Evolutionary conservation across 2,113 vertebrate species (phyloP).

Genomic region (Amia ocellicauda): DNA sequence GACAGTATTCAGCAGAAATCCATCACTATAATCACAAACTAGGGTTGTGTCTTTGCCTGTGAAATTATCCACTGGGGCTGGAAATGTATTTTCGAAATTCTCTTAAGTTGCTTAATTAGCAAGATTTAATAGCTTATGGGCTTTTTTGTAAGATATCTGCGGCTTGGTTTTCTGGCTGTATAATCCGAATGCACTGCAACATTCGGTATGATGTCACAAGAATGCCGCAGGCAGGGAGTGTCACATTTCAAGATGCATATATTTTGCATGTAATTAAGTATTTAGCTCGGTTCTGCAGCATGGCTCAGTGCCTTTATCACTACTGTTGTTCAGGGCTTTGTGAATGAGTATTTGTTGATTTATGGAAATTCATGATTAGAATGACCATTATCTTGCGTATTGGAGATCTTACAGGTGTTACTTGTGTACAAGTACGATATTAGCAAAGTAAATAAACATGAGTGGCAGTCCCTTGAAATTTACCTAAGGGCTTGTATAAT

Average conservation of each 20-base stretch:
- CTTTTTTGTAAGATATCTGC: background rate
- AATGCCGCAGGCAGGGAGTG: background rate
- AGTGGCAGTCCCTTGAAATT: conserved; percentile 75
- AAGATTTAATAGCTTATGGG: conserved; percentile 2
- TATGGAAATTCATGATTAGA: background rate
- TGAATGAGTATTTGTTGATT: background rate
- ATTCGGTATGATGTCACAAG: conserved; percentile 4
- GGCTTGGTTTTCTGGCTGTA: background rate
- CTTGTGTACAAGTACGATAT: conserved; percentile 57
- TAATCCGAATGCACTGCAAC: background rate
- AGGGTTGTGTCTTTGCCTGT: background rate
- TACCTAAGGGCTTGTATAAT: conserved; percentile 78
- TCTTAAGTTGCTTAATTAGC: background rate
- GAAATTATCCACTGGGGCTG: conserved; percentile 3
- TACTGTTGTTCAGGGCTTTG: background rate
- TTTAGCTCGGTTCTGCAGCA: background rate
- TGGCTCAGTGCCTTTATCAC: background rate
- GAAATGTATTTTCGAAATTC: background rate
- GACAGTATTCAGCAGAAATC: background rate
- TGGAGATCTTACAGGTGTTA: background rate
- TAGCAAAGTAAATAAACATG: conserved; percentile 73
- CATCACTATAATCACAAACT: background rate
- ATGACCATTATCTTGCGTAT: conserved; percentile 3
- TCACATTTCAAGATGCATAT: conserved; percentile 9
- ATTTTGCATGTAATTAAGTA: conserved; percentile 4